A percentile compares a stretch with the other conserved stretches of the same genome.
Evolutionary conservation across 2,888 invertebrate species (phyloP).

Genomic region (Tinea pellionella): DNA sequence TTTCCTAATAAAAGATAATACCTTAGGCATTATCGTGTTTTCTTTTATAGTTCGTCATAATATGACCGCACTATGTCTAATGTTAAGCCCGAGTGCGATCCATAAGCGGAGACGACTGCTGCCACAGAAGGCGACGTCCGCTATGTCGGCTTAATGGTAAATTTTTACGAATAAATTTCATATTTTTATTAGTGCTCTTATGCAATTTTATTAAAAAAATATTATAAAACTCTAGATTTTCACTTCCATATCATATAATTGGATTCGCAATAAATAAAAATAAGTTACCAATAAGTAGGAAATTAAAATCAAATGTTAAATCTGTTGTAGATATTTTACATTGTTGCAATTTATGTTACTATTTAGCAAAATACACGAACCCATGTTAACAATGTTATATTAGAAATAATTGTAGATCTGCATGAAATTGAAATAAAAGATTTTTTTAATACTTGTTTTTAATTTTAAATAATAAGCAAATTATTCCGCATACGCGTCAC

Average conservation of each 20-base stretch:
- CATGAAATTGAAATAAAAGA: conserved; percentile 48
- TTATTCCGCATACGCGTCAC: too few species aligned
- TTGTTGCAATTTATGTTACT: neutral
- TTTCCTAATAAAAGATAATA: neutral
- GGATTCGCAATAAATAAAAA: neutral
- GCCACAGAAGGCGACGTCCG: too few species aligned
- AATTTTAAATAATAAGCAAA: neutral
- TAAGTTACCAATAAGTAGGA: neutral
- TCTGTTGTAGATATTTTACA: conserved; percentile 1
- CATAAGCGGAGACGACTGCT: too few species aligned
- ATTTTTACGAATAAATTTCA: neutral
- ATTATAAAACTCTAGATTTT: neutral
- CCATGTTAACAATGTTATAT: conserved; percentile 10
- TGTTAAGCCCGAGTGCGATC: too few species aligned
- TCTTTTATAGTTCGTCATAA: too few species aligned
- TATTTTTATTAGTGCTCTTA: neutral
- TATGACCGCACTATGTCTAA: too few species aligned
- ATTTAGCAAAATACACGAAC: neutral
- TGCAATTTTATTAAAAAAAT: neutral
- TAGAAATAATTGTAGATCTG: conserved; percentile 48
- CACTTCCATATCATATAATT: neutral
- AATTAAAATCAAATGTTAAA: neutral
- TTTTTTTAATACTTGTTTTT: neutral
- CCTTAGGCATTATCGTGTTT: neutral
- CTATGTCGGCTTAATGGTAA: too few species aligned